A percentile compares a stretch with the other conserved stretches of the same genome.
phyloP scores from a whole-genome alignment of 1,140 invertebrate species.

The Tetragonula clypearis region DNA sequence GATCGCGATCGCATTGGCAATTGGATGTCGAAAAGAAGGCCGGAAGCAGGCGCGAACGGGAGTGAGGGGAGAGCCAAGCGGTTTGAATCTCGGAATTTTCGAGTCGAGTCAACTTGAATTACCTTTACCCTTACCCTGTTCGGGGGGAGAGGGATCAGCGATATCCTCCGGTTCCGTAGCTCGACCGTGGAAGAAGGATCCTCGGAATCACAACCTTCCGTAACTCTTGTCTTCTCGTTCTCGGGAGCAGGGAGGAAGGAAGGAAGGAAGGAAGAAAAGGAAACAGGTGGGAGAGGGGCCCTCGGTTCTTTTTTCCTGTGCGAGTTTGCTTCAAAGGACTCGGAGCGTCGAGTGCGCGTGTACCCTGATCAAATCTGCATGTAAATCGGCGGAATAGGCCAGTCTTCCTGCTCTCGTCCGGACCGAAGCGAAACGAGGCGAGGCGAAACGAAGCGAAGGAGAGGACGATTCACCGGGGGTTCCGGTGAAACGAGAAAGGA shows the following conservation, averaged over 20 bases:
- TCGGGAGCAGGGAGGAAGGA: neutral
- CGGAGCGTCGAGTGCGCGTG: conserved; percentile 26
- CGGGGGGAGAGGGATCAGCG: neutral
- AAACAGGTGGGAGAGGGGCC: neutral
- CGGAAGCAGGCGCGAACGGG: neutral
- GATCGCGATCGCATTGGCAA: neutral
- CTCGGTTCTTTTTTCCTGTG: too few species aligned
- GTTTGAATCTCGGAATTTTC: neutral
- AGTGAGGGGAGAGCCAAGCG: neutral
- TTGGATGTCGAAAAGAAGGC: neutral
- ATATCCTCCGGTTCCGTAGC: neutral
- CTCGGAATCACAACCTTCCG: neutral
- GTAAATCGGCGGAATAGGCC: conserved; percentile 74
- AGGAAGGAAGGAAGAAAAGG: neutral
- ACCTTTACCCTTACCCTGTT: neutral
- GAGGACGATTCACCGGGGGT: conserved; percentile 14
- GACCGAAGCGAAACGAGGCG: neutral
- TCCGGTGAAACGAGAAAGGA: conserved; percentile 36
- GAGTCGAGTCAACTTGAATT: neutral
- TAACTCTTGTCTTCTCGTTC: neutral
- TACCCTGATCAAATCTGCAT: conserved; percentile 72
- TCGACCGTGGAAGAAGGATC: neutral
- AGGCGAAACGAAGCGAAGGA: neutral
- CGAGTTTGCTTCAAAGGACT: conserved; percentile 24
- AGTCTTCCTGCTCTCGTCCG: conserved; percentile 51